Conservation (phyloP, 2,797 vertebrate genomes). For the Erpetoichthys calabaricus region DNA sequence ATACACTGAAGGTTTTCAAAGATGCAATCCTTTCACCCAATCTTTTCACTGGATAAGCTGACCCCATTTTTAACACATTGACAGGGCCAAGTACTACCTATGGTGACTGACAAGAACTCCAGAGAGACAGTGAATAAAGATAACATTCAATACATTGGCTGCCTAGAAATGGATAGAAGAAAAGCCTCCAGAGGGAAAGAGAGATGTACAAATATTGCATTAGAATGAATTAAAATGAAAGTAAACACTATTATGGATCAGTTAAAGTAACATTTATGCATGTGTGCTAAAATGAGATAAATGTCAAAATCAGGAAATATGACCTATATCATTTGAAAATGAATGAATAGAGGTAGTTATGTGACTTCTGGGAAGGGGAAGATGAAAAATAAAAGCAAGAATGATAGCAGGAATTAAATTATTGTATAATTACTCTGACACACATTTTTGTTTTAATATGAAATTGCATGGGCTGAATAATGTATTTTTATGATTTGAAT, state of each 20-base stretch:
- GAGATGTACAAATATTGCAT: neutral
- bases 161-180: neutral
- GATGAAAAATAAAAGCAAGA: no score
- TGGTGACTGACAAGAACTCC: slow-evolving; percentile 1
- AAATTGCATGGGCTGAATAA: no score
- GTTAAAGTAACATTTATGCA: neutral
- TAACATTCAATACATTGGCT: neutral
- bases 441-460: no score
- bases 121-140: slow-evolving; percentile 3
- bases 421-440: no score
- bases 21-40: neutral
- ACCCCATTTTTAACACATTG: slow-evolving; percentile 2
- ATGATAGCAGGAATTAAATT: no score
- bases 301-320: neutral
- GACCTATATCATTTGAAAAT: slow-evolving; percentile 1
- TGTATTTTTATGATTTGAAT: no score
- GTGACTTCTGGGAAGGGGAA: neutral
- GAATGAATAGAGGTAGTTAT: neutral
- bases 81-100: slow-evolving; percentile 1
- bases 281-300: neutral
- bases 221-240: neutral
- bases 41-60: slow-evolving; percentile 2
- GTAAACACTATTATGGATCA: slow-evolving; percentile 1
- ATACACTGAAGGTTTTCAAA: neutral
- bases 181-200: neutral